These are phyloP conservation scores for Ictidomys tridecemlineatus DNA, from an alignment of 2,113 vertebrate species.

Conservation along the genomic window DNA sequence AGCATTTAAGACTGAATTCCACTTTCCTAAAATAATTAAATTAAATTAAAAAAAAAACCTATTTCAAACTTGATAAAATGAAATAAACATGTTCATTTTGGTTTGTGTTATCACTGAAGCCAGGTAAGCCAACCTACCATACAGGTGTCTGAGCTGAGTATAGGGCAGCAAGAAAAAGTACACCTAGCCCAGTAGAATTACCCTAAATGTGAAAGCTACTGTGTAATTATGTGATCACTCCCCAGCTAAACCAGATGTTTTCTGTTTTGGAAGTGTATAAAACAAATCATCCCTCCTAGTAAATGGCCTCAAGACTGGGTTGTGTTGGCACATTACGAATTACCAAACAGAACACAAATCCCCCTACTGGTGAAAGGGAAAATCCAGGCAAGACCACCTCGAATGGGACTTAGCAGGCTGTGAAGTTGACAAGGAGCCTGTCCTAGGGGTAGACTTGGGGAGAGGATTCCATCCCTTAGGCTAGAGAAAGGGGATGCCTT, in stretches of 20 bases:
- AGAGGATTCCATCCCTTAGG: neutral
- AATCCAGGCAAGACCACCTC: neutral
- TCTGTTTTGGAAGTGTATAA: constrained; percentile 65
- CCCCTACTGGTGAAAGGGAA: neutral
- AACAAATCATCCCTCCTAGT: constrained; percentile 64
- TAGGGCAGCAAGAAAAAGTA: neutral
- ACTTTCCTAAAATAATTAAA: neutral
- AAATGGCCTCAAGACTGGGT: constrained; percentile 43
- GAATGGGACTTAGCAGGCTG: neutral
- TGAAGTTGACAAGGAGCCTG: neutral
- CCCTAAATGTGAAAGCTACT: constrained; percentile 43
- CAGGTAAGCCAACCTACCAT: neutral
- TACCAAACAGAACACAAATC: constrained; percentile 30
- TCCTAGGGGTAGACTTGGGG: neutral
- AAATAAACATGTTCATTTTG: neutral
- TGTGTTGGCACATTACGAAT: constrained; percentile 19
- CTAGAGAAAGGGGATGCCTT: neutral
- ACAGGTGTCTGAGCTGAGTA: neutral
- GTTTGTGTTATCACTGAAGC: neutral
- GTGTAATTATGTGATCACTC: constrained; percentile 43
- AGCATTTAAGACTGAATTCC: neutral
- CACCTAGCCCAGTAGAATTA: neutral
- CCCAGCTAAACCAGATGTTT: constrained; percentile 68
- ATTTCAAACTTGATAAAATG: constrained; percentile 44
- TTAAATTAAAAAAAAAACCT: too few species aligned